Percentiles rank a stretch among this genome's conserved stretches.
phyloP scores from a whole-genome alignment of 2,888 invertebrate species.

The Hydrotaea diabolus region DNA sequence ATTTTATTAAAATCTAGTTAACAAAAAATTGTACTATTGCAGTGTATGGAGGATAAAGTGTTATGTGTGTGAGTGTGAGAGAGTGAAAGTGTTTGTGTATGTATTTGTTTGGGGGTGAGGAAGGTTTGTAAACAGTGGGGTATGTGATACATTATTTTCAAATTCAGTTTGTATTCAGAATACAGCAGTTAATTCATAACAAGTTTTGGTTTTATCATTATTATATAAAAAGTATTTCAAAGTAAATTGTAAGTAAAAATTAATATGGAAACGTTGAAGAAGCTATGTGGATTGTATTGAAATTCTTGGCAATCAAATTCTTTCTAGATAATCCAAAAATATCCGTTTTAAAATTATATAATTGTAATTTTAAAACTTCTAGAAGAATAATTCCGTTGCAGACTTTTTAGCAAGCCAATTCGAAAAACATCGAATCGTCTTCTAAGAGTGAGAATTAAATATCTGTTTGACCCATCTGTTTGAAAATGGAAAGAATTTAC shows the following conservation, averaged over 20 bases:
- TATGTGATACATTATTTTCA: slow-evolving; percentile 46
- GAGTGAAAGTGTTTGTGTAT: slow-evolving; percentile 50
- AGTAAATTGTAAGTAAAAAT: slow-evolving; percentile 47
- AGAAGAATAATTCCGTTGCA: too few species aligned
- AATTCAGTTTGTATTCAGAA: slow-evolving; percentile 65
- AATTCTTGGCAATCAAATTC: too few species aligned
- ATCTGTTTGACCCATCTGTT: too few species aligned
- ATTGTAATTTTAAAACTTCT: too few species aligned
- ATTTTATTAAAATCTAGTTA: slow-evolving; percentile 67
- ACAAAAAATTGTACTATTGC: slow-evolving; percentile 80
- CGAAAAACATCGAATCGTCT: too few species aligned
- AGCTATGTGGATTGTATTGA: too few species aligned
- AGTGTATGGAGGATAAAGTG: slow-evolving; percentile 79
- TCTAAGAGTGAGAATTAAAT: too few species aligned
- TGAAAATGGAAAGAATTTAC: too few species aligned
- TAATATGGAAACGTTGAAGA: slow-evolving; percentile 35
- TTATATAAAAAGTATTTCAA: not conserved
- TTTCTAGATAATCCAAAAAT: too few species aligned
- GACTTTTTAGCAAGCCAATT: too few species aligned
- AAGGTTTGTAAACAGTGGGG: slow-evolving; percentile 30
- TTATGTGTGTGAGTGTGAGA: slow-evolving; percentile 58
- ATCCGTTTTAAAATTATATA: too few species aligned
- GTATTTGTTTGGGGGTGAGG: slow-evolving; percentile 54
- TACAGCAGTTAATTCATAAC: slow-evolving; percentile 74
- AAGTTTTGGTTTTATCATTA: slow-evolving; percentile 35